Base-by-base conservation (phyloP, 2,797 vertebrate genomes). In the Coregonus ussuriensis region DNA sequence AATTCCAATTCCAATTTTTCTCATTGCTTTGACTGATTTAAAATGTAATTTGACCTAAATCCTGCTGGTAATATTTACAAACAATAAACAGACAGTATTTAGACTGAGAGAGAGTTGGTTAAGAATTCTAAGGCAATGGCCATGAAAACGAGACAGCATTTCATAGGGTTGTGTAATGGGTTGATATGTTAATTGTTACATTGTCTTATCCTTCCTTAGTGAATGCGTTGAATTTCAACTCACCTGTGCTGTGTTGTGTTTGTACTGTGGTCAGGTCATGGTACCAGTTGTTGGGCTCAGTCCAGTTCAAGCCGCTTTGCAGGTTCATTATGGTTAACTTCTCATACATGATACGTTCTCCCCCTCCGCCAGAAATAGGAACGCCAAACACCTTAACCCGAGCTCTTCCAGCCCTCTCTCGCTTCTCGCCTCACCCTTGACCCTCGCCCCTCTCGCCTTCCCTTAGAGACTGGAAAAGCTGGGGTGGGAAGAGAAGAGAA, bases 271-370 rank as follows among this genome's bases (percentile, higher is more conserved):
- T 93, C 41, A 94, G 94, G 82, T 95, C 95, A 83, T 94, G 94
- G 87, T 96, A 96, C 95, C 95, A 96, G 89, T 95, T 94, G 89
- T 93, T 95, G 18, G 95, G 90, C 81, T 92, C 92, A 1, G 91
- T 94, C 95, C 95, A 96, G 90, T 93, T 94, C 11, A 93, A 92
- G 77, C 92, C 91, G 16, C 93, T 95, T 90, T 96, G 95, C 87
- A 96, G 93, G 87, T 96, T 96, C 88, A 96, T 89, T 95, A 96
- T 96, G 83, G 93, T 94, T 93, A 95, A 91, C 91, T 95, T 96
- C 89, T 96, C 94, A 90, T 95, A 95, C 94, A 95, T 96, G 81
- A 84, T 90, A 89, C 47, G 79, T 75, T 80, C 81, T 35, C 65
- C 74, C 80, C 66, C 6, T 4, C 33, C n/a, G 29, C 11, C 79